A percentile compares a stretch with the other conserved stretches of the same genome.
phyloP scores from a whole-genome alignment of 2,113 vertebrate genomes.

The Gavialis gangeticus region DNA sequence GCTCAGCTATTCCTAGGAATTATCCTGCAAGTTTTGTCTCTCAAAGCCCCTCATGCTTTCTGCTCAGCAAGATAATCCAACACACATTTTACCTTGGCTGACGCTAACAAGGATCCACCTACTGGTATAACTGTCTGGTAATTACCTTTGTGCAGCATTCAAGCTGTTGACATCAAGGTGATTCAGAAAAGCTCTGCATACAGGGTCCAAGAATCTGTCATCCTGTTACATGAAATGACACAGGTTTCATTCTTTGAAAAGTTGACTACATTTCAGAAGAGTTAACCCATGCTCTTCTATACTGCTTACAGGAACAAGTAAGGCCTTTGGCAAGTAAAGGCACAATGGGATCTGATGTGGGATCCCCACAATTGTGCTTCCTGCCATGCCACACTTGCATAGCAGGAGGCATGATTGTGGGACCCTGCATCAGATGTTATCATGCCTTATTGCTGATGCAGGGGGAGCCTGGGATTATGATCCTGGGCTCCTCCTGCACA shows the following conservation, averaged over 20 bases:
- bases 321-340: no score
- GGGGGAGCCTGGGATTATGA: no score
- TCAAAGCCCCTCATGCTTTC: neutral
- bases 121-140: neutral
- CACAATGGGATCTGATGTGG: no score
- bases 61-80: neutral
- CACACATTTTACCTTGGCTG: neutral
- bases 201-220: neutral
- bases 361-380: no score
- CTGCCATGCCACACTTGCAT: no score
- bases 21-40: neutral
- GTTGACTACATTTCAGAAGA: neutral
- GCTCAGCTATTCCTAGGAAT: neutral
- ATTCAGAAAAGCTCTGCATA: neutral
- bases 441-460: no score
- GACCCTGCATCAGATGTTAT: no score
- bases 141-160: neutral
- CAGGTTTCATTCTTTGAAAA: no score
- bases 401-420: no score
- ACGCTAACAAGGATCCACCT: neutral
- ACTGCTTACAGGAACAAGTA: neutral
- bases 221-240: neutral
- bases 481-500: no score
- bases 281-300: no score
- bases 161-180: neutral